Evolutionary conservation across 2,888 invertebrate genomes (phyloP).

Genomic region (Andrena bucephala): DNA sequence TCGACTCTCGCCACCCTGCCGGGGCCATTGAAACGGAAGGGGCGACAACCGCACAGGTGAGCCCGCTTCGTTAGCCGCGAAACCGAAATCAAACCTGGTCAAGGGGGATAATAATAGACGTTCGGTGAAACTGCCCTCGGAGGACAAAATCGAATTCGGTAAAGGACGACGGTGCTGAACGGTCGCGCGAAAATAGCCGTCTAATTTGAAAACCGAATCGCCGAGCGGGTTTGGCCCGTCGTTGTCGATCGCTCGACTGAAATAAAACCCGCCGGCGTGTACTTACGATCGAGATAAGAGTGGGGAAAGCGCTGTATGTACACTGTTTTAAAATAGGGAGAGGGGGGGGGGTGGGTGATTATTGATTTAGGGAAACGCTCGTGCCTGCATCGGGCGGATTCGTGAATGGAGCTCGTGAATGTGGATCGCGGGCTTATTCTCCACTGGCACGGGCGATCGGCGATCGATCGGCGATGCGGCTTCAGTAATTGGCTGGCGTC

Average conservation of each 20-base stretch:
- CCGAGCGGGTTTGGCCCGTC: constrained; percentile 17
- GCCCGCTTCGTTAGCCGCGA: constrained; percentile 4
- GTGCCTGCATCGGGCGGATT: neutral
- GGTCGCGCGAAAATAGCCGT: constrained; percentile 22
- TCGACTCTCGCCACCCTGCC: constrained; percentile 28
- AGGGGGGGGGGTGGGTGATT: constrained; percentile 5
- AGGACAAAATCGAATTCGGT: neutral
- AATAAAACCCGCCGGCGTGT: constrained; percentile 14
- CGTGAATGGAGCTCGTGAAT: neutral
- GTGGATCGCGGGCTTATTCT: no score
- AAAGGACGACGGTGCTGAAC: neutral
- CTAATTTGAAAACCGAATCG: constrained; percentile 26
- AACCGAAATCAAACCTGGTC: neutral
- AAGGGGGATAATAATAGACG: neutral
- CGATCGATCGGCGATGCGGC: neutral
- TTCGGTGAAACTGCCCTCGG: neutral
- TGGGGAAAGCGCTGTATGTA: no score
- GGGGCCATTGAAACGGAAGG: constrained; percentile 22
- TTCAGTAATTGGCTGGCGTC: neutral
- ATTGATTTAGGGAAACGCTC: constrained; percentile 12
- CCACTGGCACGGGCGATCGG: no score
- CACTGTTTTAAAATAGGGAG: neutral
- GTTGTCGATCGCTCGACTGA: constrained; percentile 18
- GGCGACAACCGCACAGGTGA: neutral
- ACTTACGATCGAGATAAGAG: neutral